phyloP scores from a whole-genome alignment of 2,797 vertebrate genomes.

The Myotis planiceps region DNA sequence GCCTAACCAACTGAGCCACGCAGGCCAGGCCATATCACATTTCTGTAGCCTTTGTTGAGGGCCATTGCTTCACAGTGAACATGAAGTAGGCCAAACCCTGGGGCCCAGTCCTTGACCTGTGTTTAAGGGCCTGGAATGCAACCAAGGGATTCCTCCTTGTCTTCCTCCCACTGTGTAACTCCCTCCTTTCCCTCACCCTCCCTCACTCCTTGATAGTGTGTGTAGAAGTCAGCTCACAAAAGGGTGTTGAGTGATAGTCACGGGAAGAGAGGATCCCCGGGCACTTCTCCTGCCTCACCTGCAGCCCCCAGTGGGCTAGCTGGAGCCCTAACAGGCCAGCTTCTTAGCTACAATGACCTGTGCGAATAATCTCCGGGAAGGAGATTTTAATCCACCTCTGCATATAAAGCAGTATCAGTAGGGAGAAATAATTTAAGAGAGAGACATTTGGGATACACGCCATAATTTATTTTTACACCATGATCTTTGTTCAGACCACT shows the following conservation, averaged over 20 bases:
- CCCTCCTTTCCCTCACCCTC: not conserved
- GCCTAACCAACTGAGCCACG: too few relatives aligned
- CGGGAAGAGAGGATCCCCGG: not conserved
- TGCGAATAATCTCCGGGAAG: not conserved
- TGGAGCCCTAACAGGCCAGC: not conserved
- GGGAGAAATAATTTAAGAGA: conserved; percentile 63
- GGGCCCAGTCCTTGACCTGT: not conserved
- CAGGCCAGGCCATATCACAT: too few relatives aligned
- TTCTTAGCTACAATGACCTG: not conserved
- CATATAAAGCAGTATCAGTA: conserved; percentile 38
- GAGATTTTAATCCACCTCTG: conserved; percentile 40
- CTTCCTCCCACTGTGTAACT: not conserved
- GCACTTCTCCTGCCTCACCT: not conserved
- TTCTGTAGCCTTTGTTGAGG: too few relatives aligned
- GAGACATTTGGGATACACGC: not conserved
- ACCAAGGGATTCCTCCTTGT: accelerated
- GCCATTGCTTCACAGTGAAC: too few relatives aligned
- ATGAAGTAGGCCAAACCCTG: too few relatives aligned
- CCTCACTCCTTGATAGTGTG: not conserved
- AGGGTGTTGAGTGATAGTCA: not conserved
- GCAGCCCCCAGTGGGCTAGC: too few relatives aligned
- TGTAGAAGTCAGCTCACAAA: not conserved
- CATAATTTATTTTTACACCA: conserved; percentile 58
- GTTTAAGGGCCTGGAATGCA: not conserved
- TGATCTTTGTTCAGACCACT: conserved; percentile 53